These are phyloP conservation scores for Eubasilissa regina DNA, from an alignment of 1,140 invertebrate species.

Conservation along the genomic window DNA sequence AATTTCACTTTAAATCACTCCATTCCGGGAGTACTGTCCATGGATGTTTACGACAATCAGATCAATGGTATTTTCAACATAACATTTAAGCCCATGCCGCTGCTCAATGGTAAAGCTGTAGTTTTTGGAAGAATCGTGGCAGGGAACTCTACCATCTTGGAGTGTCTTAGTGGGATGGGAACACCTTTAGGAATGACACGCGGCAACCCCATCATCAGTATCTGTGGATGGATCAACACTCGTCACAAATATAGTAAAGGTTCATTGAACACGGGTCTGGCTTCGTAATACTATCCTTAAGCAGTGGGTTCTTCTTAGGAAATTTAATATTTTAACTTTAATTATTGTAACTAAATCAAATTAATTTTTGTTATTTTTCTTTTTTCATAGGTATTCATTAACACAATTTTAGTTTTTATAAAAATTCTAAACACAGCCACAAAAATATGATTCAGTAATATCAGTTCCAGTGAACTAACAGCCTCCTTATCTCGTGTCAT, in stretches of 20 bases:
- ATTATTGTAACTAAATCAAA: no score
- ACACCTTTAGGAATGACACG: conserved; percentile 37
- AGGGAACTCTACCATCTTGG: conserved; percentile 25
- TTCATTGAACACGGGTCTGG: neutral
- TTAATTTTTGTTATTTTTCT: no score
- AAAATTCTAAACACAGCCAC: no score
- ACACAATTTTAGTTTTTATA: no score
- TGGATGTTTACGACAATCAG: conserved; percentile 66
- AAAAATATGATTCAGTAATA: no score
- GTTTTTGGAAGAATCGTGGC: conserved; percentile 66
- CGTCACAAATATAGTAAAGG: conserved; percentile 4
- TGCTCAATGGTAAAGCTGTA: conserved; percentile 67
- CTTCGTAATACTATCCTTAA: conserved; percentile 6
- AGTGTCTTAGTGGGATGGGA: conserved; percentile 40
- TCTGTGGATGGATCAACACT: conserved; percentile 34
- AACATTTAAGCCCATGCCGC: conserved; percentile 68
- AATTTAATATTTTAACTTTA: no score
- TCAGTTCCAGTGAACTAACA: no score
- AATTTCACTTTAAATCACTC: conserved; percentile 65
- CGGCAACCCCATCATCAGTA: conserved; percentile 13
- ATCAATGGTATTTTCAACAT: conserved; percentile 68
- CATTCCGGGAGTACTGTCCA: conserved; percentile 69
- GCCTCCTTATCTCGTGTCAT: no score
- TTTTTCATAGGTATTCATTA: no score
- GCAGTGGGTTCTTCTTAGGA: no score